These are phyloP conservation scores for Anoplius nigerrimus DNA, from an alignment of 2,888 invertebrate genomes.

Conservation along the genomic window DNA sequence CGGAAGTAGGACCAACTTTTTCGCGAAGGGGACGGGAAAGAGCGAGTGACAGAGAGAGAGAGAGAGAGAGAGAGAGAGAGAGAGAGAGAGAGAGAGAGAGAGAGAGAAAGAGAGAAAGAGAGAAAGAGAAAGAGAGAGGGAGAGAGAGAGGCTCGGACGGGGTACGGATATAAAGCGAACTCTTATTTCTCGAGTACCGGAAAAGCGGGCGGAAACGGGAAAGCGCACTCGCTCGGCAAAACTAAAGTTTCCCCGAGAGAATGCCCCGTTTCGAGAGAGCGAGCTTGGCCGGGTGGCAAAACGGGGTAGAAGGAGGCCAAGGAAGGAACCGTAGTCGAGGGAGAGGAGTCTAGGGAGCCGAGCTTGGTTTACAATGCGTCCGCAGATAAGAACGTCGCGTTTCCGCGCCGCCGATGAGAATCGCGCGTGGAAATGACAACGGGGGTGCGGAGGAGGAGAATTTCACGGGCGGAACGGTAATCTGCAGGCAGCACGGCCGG, in stretches of 20 bases:
- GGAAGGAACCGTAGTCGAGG: no score
- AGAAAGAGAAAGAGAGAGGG: no score
- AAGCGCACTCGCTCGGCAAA: constrained; percentile 6
- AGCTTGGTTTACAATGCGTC: constrained; percentile 1
- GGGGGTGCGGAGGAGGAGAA: no score
- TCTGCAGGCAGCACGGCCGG: constrained; percentile 12
- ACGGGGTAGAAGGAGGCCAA: background rate
- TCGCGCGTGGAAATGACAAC: background rate
- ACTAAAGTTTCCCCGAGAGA: constrained; percentile 17
- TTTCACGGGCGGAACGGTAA: background rate
- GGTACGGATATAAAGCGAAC: constrained; percentile 25
- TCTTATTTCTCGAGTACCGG: constrained; percentile 21
- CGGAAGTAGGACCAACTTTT: background rate
- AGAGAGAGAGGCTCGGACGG: constrained; percentile 13
- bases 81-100: no score
- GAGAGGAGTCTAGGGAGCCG: background rate
- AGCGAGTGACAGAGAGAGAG: no score
- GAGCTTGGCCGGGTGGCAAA: no score
- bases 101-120: no score
- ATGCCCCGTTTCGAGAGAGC: background rate
- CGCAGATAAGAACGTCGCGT: constrained; percentile 7
- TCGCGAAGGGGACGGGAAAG: background rate
- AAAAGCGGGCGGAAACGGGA: constrained; percentile 6
- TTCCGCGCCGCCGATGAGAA: background rate
- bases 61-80: no score